Base-by-base conservation (phyloP, 2,113 vertebrate species). In the Alethe castanea region DNA sequence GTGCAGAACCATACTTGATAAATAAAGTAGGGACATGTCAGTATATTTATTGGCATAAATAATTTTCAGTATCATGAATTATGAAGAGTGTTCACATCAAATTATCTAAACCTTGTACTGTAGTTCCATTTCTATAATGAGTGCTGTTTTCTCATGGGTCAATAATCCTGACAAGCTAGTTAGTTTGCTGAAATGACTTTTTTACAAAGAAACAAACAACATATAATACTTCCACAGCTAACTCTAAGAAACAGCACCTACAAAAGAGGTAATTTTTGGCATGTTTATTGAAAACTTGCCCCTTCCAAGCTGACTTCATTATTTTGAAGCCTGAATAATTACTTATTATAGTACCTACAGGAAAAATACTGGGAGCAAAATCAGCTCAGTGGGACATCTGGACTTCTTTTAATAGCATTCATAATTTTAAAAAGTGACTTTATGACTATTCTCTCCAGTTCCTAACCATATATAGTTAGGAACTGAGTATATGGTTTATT, bases 91-190 rank as follows among this genome's bases (percentile, higher is more conserved):
- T 85, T 94, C 64, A 36, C 53, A 91, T 82, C 40, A 89, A 85
- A 71, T 81, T 92, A 76, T 81, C 71, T 90, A 81, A 65, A 74
- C 53, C 45, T 73, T 38, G 31, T 72, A 40, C 26, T 65, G 25
- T 26, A 48, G n/a, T 33, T 52, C 81, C 38, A 15, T 89, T 82
- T 70, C 61, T 81, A 28, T 38, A 85, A 48, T 0, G 2, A 84
- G 31, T 69, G 23, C 19, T 95, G 23, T 48, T 92, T 77, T 73
- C 84, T 67, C 18, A 2, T 62, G 73, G 24, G 62, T 94, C 67
- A 89, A 44, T 87, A 95, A 84, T 85, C 74, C 79, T 95, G 94
- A 92, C 76, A 91, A 97, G 91, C 38, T 80, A 80, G 79, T 81
- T 88, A 76, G 83, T 74, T 61, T 54, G 44, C 59, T 88, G 74